Evolutionary conservation across 2,797 vertebrate species (phyloP).

Genomic region (Tolypeutes matacus): DNA sequence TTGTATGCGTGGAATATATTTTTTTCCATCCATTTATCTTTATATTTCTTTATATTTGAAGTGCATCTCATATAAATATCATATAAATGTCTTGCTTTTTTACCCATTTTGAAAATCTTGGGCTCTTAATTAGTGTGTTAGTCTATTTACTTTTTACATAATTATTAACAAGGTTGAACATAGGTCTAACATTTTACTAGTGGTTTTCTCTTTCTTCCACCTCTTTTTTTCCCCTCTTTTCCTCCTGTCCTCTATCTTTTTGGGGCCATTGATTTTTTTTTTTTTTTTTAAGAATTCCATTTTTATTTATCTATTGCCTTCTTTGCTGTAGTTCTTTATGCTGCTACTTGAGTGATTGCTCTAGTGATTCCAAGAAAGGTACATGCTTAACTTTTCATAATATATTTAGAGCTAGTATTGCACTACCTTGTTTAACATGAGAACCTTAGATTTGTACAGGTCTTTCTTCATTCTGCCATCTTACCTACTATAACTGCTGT

Average conservation of each 20-base stretch:
- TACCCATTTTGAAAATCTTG: neutral
- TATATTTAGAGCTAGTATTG: neutral
- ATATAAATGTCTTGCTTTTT: neutral
- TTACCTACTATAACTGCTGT: neutral
- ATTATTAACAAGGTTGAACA: neutral
- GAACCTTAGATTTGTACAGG: too few relatives aligned
- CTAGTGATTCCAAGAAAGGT: neutral
- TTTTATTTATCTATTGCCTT: neutral
- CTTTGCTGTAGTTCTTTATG: neutral
- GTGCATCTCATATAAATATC: neutral
- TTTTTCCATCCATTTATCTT: neutral
- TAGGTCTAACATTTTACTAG: neutral
- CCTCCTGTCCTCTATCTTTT: neutral
- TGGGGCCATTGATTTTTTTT: neutral
- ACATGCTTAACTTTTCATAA: neutral
- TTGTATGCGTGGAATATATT: fast-evolving
- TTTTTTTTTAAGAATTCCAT: neutral
- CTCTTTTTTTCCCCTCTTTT: neutral
- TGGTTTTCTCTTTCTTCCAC: too few relatives aligned
- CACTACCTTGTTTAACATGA: neutral
- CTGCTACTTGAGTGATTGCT: neutral
- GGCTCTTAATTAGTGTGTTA: neutral
- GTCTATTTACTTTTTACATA: neutral
- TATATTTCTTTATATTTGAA: neutral
- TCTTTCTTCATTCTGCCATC: neutral